A percentile compares a stretch with the other conserved stretches of the same genome.
Evolutionary conservation across 2,888 invertebrate species (phyloP).

Genomic region (Ptychoptera contaminata): DNA sequence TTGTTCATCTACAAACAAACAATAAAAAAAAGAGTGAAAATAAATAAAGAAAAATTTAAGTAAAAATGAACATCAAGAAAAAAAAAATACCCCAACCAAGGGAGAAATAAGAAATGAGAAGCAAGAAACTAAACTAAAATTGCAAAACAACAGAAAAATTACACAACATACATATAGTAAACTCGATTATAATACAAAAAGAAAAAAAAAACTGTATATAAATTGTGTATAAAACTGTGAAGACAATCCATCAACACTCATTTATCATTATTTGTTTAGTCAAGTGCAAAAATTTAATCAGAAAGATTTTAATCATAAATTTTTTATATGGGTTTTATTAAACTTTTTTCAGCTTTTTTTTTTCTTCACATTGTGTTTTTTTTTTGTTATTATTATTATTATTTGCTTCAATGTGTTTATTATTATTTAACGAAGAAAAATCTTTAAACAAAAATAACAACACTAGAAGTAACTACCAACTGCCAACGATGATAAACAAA

Average conservation of each 20-base stretch:
- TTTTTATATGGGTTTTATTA: neutral
- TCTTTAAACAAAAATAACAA: too few species aligned
- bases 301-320: slow-evolving; percentile 1
- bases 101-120: neutral
- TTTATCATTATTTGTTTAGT: slow-evolving; percentile 10
- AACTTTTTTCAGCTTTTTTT: neutral
- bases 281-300: slow-evolving; percentile 10
- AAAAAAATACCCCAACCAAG: neutral
- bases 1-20: too few species aligned
- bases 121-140: too few species aligned
- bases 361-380: too few species aligned
- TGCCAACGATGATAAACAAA: too few species aligned
- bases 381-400: neutral
- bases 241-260: slow-evolving; percentile 8
- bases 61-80: neutral
- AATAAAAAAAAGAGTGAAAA: too few species aligned
- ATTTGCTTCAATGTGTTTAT: too few species aligned
- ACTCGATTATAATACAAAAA: neutral
- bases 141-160: neutral
- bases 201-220: neutral
- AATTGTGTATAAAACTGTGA: neutral
- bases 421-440: too few species aligned
- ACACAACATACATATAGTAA: neutral
- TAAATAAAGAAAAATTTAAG: too few species aligned
- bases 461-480: too few species aligned